phyloP scores from a whole-genome alignment of 2,888 invertebrate species.

The Eupelmus urozonus region DNA sequence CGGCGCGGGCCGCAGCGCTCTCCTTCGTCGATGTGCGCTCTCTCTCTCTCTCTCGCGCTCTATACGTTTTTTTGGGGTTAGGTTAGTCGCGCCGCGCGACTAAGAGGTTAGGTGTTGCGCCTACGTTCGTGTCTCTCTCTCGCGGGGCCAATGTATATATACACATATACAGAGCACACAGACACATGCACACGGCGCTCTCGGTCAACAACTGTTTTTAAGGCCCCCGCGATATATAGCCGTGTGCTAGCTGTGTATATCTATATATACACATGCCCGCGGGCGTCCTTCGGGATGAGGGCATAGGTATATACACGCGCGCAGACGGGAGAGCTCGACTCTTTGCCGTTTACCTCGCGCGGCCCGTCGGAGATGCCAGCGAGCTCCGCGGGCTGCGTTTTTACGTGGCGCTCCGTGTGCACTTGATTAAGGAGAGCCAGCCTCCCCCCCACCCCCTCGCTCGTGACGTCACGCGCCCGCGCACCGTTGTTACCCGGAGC shows the following conservation, averaged over 20 bases:
- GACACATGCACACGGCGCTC: too few species aligned
- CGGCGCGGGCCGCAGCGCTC: not conserved
- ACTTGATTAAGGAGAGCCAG: constrained; percentile 48
- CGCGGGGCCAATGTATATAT: constrained; percentile 16
- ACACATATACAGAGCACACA: too few species aligned
- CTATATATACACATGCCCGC: too few species aligned
- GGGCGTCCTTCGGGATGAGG: too few species aligned
- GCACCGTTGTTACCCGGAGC: constrained; percentile 21
- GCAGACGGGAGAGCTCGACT: too few species aligned
- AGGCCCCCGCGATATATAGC: too few species aligned
- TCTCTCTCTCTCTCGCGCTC: too few species aligned
- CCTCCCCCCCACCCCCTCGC: too few species aligned
- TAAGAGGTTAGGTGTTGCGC: constrained; percentile 29
- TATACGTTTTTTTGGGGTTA: constrained; percentile 48
- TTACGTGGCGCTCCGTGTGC: constrained; percentile 49
- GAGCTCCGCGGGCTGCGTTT: not conserved
- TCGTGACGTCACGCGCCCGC: constrained; percentile 49
- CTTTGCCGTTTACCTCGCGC: not conserved
- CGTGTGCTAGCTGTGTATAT: not conserved
- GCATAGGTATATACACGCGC: too few species aligned
- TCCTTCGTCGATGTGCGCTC: constrained; percentile 11
- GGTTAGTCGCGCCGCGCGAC: too few species aligned
- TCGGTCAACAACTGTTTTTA: constrained; percentile 39
- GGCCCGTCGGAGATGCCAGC: not conserved
- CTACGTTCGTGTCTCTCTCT: not conserved